Evolutionary conservation across 2,888 invertebrate genomes (phyloP).

Genomic region (Eumerus sabulonum): DNA sequence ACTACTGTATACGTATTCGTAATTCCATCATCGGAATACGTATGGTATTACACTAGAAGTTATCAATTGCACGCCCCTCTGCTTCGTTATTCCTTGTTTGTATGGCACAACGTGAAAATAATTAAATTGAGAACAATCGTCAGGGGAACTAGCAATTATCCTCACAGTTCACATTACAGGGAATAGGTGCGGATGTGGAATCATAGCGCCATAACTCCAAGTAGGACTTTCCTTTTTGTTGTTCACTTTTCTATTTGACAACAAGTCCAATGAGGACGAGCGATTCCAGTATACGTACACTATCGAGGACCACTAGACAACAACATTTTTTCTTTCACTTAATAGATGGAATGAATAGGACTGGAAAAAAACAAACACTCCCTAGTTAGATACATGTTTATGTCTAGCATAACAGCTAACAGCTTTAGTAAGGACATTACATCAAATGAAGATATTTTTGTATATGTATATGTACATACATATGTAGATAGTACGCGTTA

Average conservation of each 20-base stretch:
- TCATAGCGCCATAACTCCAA: background rate
- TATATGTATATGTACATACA: too few species aligned
- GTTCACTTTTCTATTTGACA: constrained; percentile 6
- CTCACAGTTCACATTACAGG: constrained; percentile 23
- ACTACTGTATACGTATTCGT: too few species aligned
- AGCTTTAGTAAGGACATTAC: constrained; percentile 18
- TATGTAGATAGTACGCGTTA: background rate
- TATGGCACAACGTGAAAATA: constrained; percentile 22
- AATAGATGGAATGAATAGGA: constrained; percentile 9
- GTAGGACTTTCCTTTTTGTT: too few species aligned
- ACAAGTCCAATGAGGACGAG: constrained; percentile 11
- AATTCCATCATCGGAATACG: too few species aligned
- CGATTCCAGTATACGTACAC: background rate
- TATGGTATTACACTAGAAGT: too few species aligned
- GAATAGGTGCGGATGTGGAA: constrained; percentile 43
- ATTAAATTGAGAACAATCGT: constrained; percentile 45
- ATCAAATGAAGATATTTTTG: constrained; percentile 41
- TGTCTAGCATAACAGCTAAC: background rate
- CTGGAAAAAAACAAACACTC: constrained; percentile 34
- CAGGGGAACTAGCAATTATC: constrained; percentile 48
- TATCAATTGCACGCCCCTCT: background rate
- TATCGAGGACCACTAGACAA: too few species aligned
- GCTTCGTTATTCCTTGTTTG: background rate
- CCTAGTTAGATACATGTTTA: constrained; percentile 1
- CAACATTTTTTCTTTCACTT: too few species aligned